Evolutionary conservation across 2,888 invertebrate genomes (phyloP).

Genomic region (Coelogynopora nodosa): DNA sequence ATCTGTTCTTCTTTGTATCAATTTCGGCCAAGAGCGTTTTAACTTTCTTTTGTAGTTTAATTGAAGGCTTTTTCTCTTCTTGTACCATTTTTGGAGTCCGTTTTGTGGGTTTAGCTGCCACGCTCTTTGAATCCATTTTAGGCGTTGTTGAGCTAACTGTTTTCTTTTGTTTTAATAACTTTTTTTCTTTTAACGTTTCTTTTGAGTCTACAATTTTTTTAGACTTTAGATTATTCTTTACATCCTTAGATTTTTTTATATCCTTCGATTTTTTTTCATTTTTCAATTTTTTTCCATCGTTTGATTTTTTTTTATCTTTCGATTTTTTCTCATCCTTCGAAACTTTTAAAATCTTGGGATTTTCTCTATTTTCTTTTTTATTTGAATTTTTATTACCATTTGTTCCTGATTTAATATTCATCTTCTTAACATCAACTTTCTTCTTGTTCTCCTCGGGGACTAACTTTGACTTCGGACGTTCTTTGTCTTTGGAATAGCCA

Average conservation of each 20-base stretch:
- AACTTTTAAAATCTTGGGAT: neutral
- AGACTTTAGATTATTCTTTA: neutral
- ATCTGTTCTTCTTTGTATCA: too few relatives aligned
- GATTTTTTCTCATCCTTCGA: neutral
- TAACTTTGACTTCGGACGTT: constrained; percentile 32
- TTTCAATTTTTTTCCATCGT: neutral
- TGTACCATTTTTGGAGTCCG: neutral
- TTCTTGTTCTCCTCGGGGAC: neutral
- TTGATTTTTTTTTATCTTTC: too few relatives aligned
- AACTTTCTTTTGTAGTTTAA: neutral
- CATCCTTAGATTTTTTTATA: too few relatives aligned
- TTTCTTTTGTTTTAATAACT: neutral
- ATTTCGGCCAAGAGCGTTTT: too few relatives aligned
- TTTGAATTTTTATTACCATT: too few relatives aligned
- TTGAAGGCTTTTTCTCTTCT: neutral
- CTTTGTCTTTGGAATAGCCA: constrained; percentile 38
- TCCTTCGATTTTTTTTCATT: neutral
- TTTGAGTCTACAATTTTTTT: neutral
- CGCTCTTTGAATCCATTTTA: neutral
- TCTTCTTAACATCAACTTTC: neutral
- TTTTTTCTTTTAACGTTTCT: too few relatives aligned
- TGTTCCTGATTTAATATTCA: too few relatives aligned
- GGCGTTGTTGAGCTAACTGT: neutral
- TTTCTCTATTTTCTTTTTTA: neutral
- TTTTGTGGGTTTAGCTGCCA: neutral